phyloP scores from a whole-genome alignment of 2,113 vertebrate genomes.

The Hippoglossus stenolepis region DNA sequence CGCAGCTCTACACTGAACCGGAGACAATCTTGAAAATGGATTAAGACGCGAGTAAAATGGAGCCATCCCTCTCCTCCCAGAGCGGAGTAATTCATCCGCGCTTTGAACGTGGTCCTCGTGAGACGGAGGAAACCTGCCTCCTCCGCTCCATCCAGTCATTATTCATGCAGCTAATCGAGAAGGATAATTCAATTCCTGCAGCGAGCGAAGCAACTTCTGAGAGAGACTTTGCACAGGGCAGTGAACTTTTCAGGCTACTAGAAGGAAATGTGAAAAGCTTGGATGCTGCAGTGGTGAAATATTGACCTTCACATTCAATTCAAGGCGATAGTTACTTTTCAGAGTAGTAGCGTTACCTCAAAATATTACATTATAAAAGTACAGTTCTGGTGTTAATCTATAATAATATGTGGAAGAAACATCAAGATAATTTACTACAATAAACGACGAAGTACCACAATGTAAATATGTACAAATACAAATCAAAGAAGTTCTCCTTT shows the following conservation, averaged over 20 bases:
- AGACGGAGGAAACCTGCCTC: constrained; percentile 27
- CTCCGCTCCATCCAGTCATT: constrained; percentile 4
- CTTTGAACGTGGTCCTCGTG: constrained; percentile 24
- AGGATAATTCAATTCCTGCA: constrained; percentile 3
- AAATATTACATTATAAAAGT: too few relatives aligned
- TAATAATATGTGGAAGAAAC: too few relatives aligned
- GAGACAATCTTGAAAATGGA: constrained; percentile 52
- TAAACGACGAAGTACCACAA: too few relatives aligned
- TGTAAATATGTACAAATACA: too few relatives aligned
- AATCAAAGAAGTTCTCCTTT: too few relatives aligned
- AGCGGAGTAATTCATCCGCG: background rate
- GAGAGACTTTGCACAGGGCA: constrained; percentile 3
- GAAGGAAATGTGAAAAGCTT: too few relatives aligned
- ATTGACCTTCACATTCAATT: background rate
- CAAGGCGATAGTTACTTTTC: background rate
- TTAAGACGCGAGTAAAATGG: constrained; percentile 42
- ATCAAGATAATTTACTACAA: too few relatives aligned
- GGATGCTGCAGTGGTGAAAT: too few relatives aligned
- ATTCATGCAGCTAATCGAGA: constrained; percentile 12
- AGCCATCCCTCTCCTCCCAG: constrained; percentile 9
- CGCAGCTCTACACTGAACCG: too few relatives aligned
- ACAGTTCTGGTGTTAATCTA: too few relatives aligned
- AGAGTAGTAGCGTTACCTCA: background rate
- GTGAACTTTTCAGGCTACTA: background rate
- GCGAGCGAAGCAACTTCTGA: background rate